Percentiles rank a stretch among this genome's conserved stretches.
Evolutionary conservation across 2,113 vertebrate genomes (phyloP).

Genomic region (Istiophorus platypterus): DNA sequence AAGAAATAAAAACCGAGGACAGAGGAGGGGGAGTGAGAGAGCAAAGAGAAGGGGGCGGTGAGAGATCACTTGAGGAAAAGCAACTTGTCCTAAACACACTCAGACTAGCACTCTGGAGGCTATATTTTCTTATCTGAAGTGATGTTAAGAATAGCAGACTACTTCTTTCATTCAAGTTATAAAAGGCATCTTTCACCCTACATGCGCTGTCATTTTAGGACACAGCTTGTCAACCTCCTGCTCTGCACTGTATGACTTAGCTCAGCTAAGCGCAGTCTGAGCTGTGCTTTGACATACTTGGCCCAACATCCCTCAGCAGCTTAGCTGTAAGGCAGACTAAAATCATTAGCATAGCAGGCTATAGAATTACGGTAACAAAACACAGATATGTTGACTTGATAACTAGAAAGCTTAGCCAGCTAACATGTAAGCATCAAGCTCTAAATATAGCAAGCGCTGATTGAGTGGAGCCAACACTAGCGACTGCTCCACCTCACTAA

Average conservation of each 20-base stretch:
- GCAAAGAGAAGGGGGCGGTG: neutral
- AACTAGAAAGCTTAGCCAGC: no score
- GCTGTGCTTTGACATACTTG: neutral
- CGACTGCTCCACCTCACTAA: no score
- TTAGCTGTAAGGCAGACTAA: neutral
- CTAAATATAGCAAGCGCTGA: no score
- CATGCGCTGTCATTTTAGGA: neutral
- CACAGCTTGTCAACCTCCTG: neutral
- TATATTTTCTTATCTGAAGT: neutral
- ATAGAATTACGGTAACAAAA: neutral
- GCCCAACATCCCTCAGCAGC: neutral
- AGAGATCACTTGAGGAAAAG: slow-evolving; percentile 26
- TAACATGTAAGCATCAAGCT: no score
- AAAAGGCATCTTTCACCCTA: neutral
- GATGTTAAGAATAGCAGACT: neutral
- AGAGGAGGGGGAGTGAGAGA: neutral
- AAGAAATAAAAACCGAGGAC: neutral
- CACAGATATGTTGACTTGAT: no score
- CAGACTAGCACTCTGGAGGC: slow-evolving; percentile 2
- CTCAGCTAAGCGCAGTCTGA: neutral
- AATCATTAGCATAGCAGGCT: neutral
- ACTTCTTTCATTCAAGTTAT: neutral
- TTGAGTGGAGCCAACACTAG: no score
- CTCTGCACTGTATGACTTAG: neutral
- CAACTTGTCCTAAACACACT: slow-evolving; percentile 19